Percentiles rank a stretch among this genome's conserved stretches.
These are phyloP conservation scores for Thamnophis elegans DNA, from an alignment of 2,797 vertebrate species.

Conservation along the genomic window DNA sequence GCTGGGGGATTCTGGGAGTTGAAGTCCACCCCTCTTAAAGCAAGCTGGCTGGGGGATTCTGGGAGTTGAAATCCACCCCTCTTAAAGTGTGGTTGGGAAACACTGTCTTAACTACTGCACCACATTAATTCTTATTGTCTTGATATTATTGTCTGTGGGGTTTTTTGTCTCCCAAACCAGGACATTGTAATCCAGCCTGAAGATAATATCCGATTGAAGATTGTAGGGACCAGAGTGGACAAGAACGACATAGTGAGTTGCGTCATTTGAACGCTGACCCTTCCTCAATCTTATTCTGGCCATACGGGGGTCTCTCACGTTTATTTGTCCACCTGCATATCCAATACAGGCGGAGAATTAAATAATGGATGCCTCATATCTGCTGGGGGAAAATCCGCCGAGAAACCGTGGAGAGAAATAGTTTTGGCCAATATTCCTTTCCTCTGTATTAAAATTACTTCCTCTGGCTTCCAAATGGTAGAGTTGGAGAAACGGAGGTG, in stretches of 20 bases:
- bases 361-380: not conserved
- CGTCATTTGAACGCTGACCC: not conserved
- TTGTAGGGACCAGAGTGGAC: slow-evolving; percentile 92
- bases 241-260: slow-evolving; percentile 91
- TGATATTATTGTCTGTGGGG: not conserved
- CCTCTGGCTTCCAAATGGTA: not conserved
- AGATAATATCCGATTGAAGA: slow-evolving; percentile 91
- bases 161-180: slow-evolving; percentile 58
- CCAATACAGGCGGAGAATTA: not conserved
- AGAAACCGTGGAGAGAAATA: not conserved
- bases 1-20: not conserved
- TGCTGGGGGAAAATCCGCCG: not conserved
- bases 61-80: too few species aligned
- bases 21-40: not conserved
- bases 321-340: not conserved
- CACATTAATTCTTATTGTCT: not conserved
- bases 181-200: slow-evolving; percentile 95
- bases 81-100: not conserved
- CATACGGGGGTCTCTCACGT: too few species aligned
- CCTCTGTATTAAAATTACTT: not conserved
- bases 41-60: not conserved
- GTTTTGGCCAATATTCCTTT: too few species aligned
- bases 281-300: too few species aligned
- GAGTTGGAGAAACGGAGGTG: not conserved
- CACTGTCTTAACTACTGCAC: not conserved